Evolutionary conservation across 2,797 vertebrate genomes (phyloP).

Genomic region (Muscicapa comitata): DNA sequence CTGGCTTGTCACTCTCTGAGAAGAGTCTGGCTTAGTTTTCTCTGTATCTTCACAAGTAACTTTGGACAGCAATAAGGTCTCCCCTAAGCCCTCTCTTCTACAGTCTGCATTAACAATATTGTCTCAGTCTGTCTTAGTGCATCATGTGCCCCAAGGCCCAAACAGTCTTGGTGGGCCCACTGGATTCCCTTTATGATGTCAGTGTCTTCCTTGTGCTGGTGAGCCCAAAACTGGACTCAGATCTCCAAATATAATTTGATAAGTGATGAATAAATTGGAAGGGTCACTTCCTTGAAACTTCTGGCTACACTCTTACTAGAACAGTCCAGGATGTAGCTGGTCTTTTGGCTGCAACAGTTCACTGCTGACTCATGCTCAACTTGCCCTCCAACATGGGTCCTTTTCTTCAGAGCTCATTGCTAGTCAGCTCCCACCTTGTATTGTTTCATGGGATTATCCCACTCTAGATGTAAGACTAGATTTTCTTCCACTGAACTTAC

Average conservation of each 20-base stretch:
- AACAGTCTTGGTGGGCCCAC: neutral
- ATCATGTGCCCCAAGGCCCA: neutral
- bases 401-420: neutral
- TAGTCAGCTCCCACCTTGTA: neutral
- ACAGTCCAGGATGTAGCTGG: neutral
- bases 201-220: neutral
- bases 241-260: neutral
- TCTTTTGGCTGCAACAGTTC: neutral
- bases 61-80: neutral
- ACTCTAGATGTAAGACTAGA: neutral
- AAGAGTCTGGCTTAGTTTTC: neutral
- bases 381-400: accelerated
- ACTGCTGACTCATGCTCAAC: neutral
- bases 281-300: neutral
- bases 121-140: neutral
- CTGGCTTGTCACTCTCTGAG: neutral
- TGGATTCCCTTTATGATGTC: neutral
- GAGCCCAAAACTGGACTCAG: neutral
- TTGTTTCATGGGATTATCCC: neutral
- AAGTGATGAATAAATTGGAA: neutral
- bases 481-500: neutral
- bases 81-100: neutral
- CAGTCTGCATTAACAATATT: too few species aligned
- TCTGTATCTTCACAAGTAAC: neutral
- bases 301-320: neutral